Evolutionary conservation across 2,113 vertebrate species (phyloP), one percentile per base, ranked within the genome.

Genomic region (Rynchops niger): DNA sequence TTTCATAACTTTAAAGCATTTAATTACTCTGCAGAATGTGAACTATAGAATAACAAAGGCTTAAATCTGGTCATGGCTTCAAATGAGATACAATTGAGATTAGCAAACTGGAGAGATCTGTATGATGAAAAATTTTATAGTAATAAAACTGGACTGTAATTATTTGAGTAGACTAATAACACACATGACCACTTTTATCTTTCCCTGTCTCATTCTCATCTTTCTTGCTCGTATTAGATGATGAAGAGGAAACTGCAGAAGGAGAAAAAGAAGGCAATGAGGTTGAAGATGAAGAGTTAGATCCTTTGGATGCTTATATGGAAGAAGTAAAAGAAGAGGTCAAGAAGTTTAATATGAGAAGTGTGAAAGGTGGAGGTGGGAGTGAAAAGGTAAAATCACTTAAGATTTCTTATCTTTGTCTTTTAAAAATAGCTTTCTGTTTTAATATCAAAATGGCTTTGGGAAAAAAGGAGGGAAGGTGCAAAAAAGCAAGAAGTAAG

Each of bases 261-360:
- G 98, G 98, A 67, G 98, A 98, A 86, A 98, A 98, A 92, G 98
- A 98, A 93, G 98, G 96, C 14, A 97, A 96, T 94, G 99, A 99
- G 85, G 97, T 96, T 49, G 98, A 98, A 85, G 98, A 97, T 83
- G 99, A 99, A 36, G 99, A 99, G 56, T 95, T 99, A 50, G 99
- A 99, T 93, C 99, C 99, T 43, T 96, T 99, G 90, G 99, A 99
- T 90, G 99, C 99, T 38, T 99, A 99, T 88, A 99, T 99, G 99
- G 99, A 99, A 97, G 99, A 99, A 98, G 99, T 99, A 56, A 99
- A 99, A 93, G 99, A 99, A 95, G 99, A 99, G 95, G 99, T 99
- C 69, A 99, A 99, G 97, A 99, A 99, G 95, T 99, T 99, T 96
- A 99, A 99, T 97, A 99, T 99, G 98, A 99, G 99, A 87, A 99